Conservation (phyloP, 1,140 invertebrate species). For the Drosophila elegans region DNA sequence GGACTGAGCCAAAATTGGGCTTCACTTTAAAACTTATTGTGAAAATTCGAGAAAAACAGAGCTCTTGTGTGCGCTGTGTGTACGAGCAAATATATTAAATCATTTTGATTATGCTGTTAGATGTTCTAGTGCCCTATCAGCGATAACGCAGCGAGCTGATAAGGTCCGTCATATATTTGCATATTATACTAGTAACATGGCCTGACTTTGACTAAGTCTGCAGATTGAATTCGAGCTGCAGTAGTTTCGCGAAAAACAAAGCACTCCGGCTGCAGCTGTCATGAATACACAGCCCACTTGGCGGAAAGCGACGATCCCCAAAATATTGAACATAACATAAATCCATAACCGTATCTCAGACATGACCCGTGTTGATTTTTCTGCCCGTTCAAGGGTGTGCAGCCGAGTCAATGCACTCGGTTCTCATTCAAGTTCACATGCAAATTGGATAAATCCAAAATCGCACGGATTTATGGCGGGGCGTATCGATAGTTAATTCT, state of each 20-base stretch:
- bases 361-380: slow-evolving; percentile 18
- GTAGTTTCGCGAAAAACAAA: slow-evolving; percentile 55
- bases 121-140: slow-evolving; percentile 52
- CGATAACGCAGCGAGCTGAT: slow-evolving; percentile 58
- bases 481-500: slow-evolving; percentile 62
- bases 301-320: slow-evolving; percentile 28
- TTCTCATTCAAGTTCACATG: slow-evolving; percentile 72
- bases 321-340: slow-evolving; percentile 31
- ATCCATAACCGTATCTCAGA: slow-evolving; percentile 22
- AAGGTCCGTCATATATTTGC: slow-evolving; percentile 68
- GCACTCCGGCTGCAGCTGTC: slow-evolving; percentile 57
- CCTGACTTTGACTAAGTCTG: slow-evolving; percentile 47
- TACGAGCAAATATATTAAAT: slow-evolving; percentile 74
- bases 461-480: slow-evolving; percentile 73
- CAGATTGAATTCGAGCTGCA: slow-evolving; percentile 28
- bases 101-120: slow-evolving; percentile 74
- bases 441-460: slow-evolving; percentile 72
- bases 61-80: slow-evolving; percentile 37
- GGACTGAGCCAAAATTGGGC: slow-evolving; percentile 20
- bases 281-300: slow-evolving; percentile 30
- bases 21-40: slow-evolving; percentile 38
- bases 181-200: slow-evolving; percentile 57
- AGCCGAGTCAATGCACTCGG: slow-evolving; percentile 66
- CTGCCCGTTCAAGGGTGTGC: slow-evolving; percentile 50
- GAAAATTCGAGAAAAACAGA: slow-evolving; percentile 47